Conservation (phyloP, 2,797 vertebrate species). For the Echiichthys vipera region DNA sequence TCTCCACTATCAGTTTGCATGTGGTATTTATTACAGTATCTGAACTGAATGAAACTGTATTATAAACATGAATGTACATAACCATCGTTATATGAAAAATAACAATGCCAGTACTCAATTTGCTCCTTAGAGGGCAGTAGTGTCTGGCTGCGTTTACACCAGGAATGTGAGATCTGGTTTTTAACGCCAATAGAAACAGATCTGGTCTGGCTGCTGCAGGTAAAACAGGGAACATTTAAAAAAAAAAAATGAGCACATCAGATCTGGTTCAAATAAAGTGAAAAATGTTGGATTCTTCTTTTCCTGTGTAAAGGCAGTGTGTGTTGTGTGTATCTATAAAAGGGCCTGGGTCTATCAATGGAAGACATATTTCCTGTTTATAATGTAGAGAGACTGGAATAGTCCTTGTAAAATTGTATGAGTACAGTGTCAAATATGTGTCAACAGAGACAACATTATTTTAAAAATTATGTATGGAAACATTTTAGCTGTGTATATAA, state of each 20-base stretch:
- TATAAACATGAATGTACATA: conserved; percentile 86
- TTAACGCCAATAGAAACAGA: conserved; percentile 30
- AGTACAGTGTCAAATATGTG: conserved; percentile 79
- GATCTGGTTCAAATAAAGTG: conserved; percentile 39
- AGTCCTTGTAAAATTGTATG: conserved; percentile 80
- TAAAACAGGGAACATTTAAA: conserved; percentile 43
- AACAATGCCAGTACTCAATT: conserved; percentile 61
- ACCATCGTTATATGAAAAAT: conserved; percentile 72
- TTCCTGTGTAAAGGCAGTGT: conserved; percentile 41
- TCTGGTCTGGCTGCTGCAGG: conserved; percentile 48
- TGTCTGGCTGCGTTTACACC: conserved; percentile 37
- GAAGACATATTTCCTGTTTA: conserved; percentile 57
- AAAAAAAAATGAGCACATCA: conserved; percentile 29
- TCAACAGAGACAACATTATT: conserved; percentile 80
- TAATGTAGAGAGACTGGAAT: conserved; percentile 74
- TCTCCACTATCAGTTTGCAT: conserved; percentile 78
- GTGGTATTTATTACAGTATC: conserved; percentile 80
- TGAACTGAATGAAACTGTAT: conserved; percentile 83
- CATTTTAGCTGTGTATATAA: conserved; percentile 84
- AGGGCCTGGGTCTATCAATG: conserved; percentile 22
- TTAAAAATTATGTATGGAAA: conserved; percentile 76
- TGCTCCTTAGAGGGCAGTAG: conserved; percentile 60
- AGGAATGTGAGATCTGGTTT: conserved; percentile 33
- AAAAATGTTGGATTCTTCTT: conserved; percentile 25
- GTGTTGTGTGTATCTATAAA: conserved; percentile 52